These are phyloP conservation scores for Notechis scutatus DNA, from an alignment of 2,113 vertebrate genomes.

Conservation along the genomic window DNA sequence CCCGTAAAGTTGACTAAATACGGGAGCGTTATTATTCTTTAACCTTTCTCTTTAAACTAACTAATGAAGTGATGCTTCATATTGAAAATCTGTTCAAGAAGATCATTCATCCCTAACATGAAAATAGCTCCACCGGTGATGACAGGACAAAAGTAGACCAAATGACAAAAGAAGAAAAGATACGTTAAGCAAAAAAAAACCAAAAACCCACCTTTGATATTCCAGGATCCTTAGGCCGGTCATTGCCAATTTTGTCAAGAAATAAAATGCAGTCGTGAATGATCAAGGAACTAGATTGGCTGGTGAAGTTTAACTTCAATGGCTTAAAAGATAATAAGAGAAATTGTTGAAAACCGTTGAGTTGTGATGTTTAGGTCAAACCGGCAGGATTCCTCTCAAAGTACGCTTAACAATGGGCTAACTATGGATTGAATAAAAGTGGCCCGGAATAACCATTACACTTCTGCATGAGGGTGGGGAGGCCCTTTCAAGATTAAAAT, in stretches of 20 bases:
- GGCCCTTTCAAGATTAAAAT: conserved; percentile 35
- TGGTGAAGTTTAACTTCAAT: conserved; percentile 35
- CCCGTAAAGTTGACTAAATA: neutral
- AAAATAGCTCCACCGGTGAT: conserved; percentile 47
- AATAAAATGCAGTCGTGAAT: conserved; percentile 37
- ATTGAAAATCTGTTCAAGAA: conserved; percentile 41
- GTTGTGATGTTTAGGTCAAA: conserved; percentile 39
- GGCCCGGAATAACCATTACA: conserved; percentile 50
- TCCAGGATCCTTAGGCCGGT: conserved; percentile 45
- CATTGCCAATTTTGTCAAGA: conserved; percentile 41
- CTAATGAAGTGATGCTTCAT: conserved; percentile 29
- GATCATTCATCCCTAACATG: conserved; percentile 47
- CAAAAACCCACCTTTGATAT: conserved; percentile 36
- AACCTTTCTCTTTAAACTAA: conserved; percentile 27
- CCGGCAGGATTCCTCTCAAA: conserved; percentile 25
- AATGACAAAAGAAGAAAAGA: conserved; percentile 56
- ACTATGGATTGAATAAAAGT: conserved; percentile 34
- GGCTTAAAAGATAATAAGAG: conserved; percentile 52
- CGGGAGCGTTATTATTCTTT: no score
- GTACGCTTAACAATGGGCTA: conserved; percentile 31
- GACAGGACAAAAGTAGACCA: conserved; percentile 44
- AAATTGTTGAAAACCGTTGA: conserved; percentile 36
- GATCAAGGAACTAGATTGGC: conserved; percentile 46
- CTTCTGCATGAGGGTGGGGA: neutral
- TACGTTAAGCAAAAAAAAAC: conserved; percentile 25